These are phyloP conservation scores for Caenorhabditis zanzibari DNA, from an alignment of 2,888 invertebrate genomes.

Conservation along the genomic window DNA sequence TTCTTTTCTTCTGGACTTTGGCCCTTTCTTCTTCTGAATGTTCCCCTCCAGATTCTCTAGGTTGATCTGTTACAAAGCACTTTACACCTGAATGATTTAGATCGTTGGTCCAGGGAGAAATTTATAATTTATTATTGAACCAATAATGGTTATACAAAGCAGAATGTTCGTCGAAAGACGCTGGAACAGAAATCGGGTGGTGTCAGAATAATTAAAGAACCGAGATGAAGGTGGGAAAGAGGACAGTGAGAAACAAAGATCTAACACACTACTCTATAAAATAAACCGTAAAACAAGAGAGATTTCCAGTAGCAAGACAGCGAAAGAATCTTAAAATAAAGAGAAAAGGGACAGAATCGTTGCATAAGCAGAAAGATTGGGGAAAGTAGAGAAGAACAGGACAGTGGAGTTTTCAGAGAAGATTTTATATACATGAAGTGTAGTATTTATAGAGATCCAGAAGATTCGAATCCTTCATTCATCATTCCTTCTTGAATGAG, in stretches of 20 bases:
- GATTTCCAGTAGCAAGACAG: slow-evolving; percentile 48
- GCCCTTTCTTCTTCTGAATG: slow-evolving; percentile 13
- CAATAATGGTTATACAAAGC: neutral
- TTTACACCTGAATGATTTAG: slow-evolving; percentile 19
- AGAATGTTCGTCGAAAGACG: slow-evolving; percentile 1
- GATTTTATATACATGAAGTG: no score
- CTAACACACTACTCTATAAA: neutral
- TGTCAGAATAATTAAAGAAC: neutral
- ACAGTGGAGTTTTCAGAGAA: neutral
- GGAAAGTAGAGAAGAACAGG: neutral
- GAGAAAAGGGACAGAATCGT: slow-evolving; percentile 19
- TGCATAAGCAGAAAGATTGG: slow-evolving; percentile 13
- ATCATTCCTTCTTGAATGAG: neutral
- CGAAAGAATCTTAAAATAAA: slow-evolving; percentile 17
- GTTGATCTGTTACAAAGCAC: slow-evolving; percentile 25
- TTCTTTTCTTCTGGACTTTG: slow-evolving; percentile 16
- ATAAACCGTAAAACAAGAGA: slow-evolving; percentile 37
- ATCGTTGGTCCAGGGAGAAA: neutral
- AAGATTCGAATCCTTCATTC: neutral
- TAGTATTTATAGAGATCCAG: slow-evolving; percentile 10
- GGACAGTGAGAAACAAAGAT: slow-evolving; percentile 3
- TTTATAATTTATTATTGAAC: slow-evolving; percentile 28
- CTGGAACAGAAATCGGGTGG: neutral
- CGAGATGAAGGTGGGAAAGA: slow-evolving; percentile 14
- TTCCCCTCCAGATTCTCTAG: slow-evolving; percentile 9